These are phyloP conservation scores for Synergus laeviventris DNA, from an alignment of 2,888 invertebrate genomes.

Conservation along the genomic window DNA sequence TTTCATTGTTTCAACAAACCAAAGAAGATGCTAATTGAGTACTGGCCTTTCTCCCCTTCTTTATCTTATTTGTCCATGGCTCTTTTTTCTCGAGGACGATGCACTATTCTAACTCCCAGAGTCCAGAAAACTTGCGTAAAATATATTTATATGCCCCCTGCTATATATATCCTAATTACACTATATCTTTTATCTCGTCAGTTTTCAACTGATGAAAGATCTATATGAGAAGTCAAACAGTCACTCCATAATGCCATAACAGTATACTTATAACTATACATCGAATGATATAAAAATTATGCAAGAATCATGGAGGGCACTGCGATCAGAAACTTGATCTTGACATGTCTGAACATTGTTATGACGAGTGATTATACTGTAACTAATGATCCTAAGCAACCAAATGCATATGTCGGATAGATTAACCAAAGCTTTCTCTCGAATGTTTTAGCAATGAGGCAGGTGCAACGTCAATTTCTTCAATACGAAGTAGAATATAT, in stretches of 20 bases:
- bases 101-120: neutral
- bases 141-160: neutral
- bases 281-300: constrained; percentile 7
- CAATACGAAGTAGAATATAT: neutral
- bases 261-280: too few relatives aligned
- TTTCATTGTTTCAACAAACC: constrained; percentile 35
- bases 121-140: neutral
- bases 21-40: constrained; percentile 20
- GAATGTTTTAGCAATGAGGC: neutral
- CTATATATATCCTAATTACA: too few relatives aligned
- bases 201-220: too few relatives aligned
- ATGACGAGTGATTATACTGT: neutral
- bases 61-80: constrained; percentile 11
- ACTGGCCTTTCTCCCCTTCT: constrained; percentile 14
- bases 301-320: neutral
- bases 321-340: constrained; percentile 17
- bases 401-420: too few relatives aligned
- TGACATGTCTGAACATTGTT: neutral
- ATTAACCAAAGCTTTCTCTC: neutral
- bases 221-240: too few relatives aligned
- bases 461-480: neutral
- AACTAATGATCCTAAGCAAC: neutral
- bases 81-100: constrained; percentile 35
- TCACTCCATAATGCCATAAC: too few relatives aligned
- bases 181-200: too few relatives aligned